A percentile compares a stretch with the other conserved stretches of the same genome.
phyloP scores from a whole-genome alignment of 2,888 invertebrate species.

The Pimpla rufipes region DNA sequence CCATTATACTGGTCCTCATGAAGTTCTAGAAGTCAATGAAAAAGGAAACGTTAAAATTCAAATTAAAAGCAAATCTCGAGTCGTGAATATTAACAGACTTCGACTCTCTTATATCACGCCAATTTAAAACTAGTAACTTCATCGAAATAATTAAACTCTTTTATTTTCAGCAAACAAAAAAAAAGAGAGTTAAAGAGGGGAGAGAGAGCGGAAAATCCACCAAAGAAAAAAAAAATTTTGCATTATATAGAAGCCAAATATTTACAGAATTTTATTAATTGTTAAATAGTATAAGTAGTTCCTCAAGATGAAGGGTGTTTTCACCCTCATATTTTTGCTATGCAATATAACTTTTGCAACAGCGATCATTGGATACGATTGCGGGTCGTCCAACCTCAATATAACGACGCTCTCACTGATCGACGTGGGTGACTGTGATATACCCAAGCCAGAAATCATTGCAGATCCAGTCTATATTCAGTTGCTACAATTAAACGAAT shows the following conservation, averaged over 20 bases:
- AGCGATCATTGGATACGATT: slow-evolving; percentile 37
- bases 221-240: neutral
- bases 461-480: slow-evolving; percentile 21
- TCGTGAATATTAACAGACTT: no score
- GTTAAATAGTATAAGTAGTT: no score
- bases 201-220: neutral
- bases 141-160: neutral
- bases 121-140: neutral
- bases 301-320: neutral
- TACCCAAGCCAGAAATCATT: slow-evolving; percentile 21
- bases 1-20: slow-evolving; percentile 61
- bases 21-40: slow-evolving; percentile 52
- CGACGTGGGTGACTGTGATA: slow-evolving; percentile 19
- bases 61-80: slow-evolving; percentile 31
- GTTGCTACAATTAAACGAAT: slow-evolving; percentile 45
- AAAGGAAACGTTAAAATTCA: slow-evolving; percentile 50
- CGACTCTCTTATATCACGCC: no score
- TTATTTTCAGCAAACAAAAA: slow-evolving; percentile 15
- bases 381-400: slow-evolving; percentile 38
- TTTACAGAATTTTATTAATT: no score
- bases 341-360: neutral
- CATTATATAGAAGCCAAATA: neutral
- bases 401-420: slow-evolving; percentile 36
- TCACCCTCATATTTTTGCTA: slow-evolving; percentile 1
- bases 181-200: neutral